Percentiles rank a stretch among this genome's conserved stretches.
These are phyloP conservation scores for Amphipyra berbera DNA, from an alignment of 2,888 invertebrate species.

Conservation along the genomic window DNA sequence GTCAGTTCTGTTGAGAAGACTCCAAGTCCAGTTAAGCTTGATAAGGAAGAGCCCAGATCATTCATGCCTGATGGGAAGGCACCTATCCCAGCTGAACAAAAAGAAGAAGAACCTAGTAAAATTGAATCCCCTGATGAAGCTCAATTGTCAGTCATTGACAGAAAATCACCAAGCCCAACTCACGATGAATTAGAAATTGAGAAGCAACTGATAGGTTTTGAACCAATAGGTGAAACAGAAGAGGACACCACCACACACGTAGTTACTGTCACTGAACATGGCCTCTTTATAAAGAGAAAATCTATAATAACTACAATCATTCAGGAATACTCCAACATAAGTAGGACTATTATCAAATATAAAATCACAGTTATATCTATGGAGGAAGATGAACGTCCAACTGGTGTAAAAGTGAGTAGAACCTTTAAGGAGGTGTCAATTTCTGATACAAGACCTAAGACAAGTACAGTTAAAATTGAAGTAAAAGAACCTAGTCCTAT, in stretches of 20 bases:
- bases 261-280: slow-evolving; percentile 37
- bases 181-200: slow-evolving; percentile 39
- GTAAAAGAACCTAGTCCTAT: slow-evolving; percentile 27
- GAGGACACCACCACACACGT: slow-evolving; percentile 34
- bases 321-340: slow-evolving; percentile 35
- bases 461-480: slow-evolving; percentile 36
- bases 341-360: slow-evolving; percentile 22
- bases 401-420: slow-evolving; percentile 31
- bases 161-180: not conserved
- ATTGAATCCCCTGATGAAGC: not conserved
- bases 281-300: slow-evolving; percentile 35
- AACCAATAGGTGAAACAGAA: slow-evolving; percentile 21
- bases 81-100: no score
- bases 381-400: slow-evolving; percentile 35
- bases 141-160: not conserved
- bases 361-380: slow-evolving; percentile 44
- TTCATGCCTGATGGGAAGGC: slow-evolving; percentile 7
- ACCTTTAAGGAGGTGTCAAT: slow-evolving; percentile 34
- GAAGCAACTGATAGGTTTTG: slow-evolving; percentile 28
- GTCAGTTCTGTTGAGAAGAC: slow-evolving; percentile 16
- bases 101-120: not conserved
- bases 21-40: slow-evolving; percentile 6
- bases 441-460: slow-evolving; percentile 32
- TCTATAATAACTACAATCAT: slow-evolving; percentile 37
- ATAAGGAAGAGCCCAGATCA: slow-evolving; percentile 19